These are phyloP conservation scores for Scolopax mira DNA, from an alignment of 2,113 vertebrate genomes.

Conservation along the genomic window DNA sequence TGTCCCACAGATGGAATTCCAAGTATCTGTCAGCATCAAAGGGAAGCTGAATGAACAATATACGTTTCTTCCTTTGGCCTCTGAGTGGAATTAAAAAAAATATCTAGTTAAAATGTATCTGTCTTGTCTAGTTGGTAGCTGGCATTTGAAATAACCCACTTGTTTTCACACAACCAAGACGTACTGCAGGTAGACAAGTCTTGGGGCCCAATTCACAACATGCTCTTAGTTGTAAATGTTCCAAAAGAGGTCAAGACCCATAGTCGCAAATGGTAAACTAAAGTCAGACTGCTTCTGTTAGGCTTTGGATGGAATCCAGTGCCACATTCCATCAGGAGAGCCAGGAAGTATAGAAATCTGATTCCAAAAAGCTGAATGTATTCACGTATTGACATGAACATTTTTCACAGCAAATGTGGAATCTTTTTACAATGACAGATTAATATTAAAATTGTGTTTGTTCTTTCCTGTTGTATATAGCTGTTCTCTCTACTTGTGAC, in stretches of 20 bases:
- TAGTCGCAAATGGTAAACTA: not conserved
- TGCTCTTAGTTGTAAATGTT: not conserved
- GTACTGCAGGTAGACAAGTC: not conserved
- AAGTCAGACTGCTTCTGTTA: not conserved
- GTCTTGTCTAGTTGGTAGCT: not conserved
- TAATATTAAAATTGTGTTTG: not conserved
- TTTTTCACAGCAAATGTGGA: not conserved
- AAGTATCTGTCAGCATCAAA: slow-evolving; percentile 44
- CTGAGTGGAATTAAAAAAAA: not conserved
- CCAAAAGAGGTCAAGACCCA: not conserved
- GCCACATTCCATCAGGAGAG: not conserved
- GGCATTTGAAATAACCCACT: not conserved
- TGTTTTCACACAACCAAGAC: not conserved
- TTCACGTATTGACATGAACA: not conserved
- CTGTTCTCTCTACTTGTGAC: not conserved
- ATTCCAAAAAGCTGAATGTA: not conserved
- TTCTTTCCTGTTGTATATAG: not conserved
- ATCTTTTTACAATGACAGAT: not conserved
- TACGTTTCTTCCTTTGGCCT: not conserved
- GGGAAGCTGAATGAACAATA: not conserved
- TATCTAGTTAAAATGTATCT: not conserved
- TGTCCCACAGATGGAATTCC: not conserved
- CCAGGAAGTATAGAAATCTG: not conserved
- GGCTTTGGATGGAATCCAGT: not conserved
- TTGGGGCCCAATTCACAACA: not conserved